Conservation (phyloP, 2,113 vertebrate species). For the Odocoileus virginianus region DNA sequence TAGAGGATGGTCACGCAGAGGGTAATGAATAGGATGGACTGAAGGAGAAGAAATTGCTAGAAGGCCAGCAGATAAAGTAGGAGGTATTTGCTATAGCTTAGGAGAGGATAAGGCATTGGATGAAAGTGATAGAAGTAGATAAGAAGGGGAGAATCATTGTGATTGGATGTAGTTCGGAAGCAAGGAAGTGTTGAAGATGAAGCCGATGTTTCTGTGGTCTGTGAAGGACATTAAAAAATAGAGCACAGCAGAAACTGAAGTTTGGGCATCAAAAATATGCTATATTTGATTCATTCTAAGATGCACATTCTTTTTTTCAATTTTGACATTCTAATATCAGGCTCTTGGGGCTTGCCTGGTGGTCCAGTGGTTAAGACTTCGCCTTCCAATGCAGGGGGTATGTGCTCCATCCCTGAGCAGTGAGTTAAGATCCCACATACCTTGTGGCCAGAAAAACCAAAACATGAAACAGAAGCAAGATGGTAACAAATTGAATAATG, state of each 20-base stretch:
- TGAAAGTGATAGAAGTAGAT: neutral
- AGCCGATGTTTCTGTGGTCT: neutral
- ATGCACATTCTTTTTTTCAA: neutral
- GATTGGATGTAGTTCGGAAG: neutral
- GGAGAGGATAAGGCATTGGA: neutral
- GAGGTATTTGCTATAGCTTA: neutral
- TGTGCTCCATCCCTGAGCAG: neutral
- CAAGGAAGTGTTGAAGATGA: neutral
- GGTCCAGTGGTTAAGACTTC: neutral
- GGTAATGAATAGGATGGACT: neutral
- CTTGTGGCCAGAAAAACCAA: neutral
- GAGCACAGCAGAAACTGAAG: neutral
- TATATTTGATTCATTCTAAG: neutral
- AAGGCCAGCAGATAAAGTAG: neutral
- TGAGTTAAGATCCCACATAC: neutral
- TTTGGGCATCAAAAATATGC: neutral
- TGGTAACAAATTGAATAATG: neutral
- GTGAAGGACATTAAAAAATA: neutral
- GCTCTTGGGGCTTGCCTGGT: neutral
- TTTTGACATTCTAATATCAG: neutral
- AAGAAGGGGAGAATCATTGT: neutral
- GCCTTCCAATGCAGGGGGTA: neutral
- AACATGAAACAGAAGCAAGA: neutral
- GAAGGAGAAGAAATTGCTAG: slow-evolving; percentile 27
- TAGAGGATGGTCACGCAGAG: neutral